Evolutionary conservation across 2,113 vertebrate species (phyloP), one percentile per base, ranked within the genome.

Genomic region (Gavia stellata): DNA sequence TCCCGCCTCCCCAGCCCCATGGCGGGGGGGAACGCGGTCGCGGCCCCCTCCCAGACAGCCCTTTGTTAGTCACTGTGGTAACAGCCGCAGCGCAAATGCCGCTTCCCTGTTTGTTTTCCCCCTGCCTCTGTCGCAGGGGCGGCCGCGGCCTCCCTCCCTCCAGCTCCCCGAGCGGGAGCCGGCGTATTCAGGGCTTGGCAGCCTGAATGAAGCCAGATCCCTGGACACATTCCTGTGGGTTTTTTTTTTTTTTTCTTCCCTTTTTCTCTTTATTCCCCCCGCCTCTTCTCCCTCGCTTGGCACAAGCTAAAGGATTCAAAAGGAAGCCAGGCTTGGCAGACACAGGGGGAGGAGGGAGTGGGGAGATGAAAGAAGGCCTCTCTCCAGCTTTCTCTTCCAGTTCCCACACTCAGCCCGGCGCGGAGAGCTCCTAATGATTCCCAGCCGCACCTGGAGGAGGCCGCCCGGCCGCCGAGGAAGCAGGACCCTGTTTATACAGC

Each of bases 251-350:
- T 21, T 29, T 6, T 2, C 18, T 38, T 55, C 62, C 61, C 20
- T 83, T 94, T 94, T 89, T 84, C 28, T 87, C 31, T 93, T 87
- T 86, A 24, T 86, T 58, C 63, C 70, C 77, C 49, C 79, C 11
- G 14, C 71, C 40, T 16, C 38, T 62, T 77, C 74, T 81, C 94
- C 88, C 88, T 78, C 24, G 18, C 96, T 96, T 96, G 96, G 96
- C 97, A 96, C 92, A 73, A 81, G 92, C 95, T 86, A 10, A 94
- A 96, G 95, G 95, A 94, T 93, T 96, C 95, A 91, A 95, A 97
- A 96, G 96, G 95, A 96, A 97, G 93, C 95, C 96, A 92, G 89
- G 95, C 96, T 95, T 95, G 96, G 97, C 96, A 96, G 95, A 80
- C 85, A 1, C 29, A 13, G 81, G 92, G 93, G 93, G 96, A 94